These are phyloP conservation scores for Leucoma salicis DNA, from an alignment of 2,888 invertebrate species.

Conservation along the genomic window DNA sequence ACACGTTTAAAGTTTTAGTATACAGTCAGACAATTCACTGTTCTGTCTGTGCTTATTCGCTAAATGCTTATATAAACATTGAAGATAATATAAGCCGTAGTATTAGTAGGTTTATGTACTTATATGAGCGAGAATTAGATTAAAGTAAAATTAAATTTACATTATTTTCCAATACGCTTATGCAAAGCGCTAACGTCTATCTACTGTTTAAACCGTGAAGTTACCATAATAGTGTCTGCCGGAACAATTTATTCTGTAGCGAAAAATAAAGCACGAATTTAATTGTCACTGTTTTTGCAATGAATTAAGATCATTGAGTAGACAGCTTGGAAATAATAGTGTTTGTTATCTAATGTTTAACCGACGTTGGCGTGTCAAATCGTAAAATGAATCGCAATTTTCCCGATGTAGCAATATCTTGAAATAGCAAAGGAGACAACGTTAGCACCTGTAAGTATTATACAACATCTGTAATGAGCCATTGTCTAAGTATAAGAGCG, in stretches of 20 bases:
- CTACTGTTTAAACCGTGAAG: not conserved
- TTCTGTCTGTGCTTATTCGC: no score
- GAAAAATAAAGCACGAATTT: not conserved
- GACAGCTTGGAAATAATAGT: constrained; percentile 14
- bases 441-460: constrained; percentile 34
- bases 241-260: not conserved
- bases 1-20: no score
- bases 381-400: constrained; percentile 35
- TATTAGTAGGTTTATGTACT: no score
- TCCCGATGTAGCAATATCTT: constrained; percentile 32
- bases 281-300: constrained; percentile 3
- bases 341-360: constrained; percentile 28
- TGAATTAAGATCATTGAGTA: constrained; percentile 2
- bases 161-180: no score
- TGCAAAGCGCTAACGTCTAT: not conserved
- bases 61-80: no score
- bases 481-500: constrained; percentile 47
- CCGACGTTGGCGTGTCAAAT: constrained; percentile 35
- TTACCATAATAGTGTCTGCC: not conserved
- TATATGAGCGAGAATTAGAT: no score
- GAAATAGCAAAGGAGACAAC: constrained; percentile 14
- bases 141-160: no score
- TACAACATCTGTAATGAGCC: constrained; percentile 45
- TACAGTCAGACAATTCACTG: no score
- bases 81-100: no score